These are phyloP conservation scores for Synanthedon tipuliformis DNA, from an alignment of 2,888 invertebrate species.

Conservation along the genomic window DNA sequence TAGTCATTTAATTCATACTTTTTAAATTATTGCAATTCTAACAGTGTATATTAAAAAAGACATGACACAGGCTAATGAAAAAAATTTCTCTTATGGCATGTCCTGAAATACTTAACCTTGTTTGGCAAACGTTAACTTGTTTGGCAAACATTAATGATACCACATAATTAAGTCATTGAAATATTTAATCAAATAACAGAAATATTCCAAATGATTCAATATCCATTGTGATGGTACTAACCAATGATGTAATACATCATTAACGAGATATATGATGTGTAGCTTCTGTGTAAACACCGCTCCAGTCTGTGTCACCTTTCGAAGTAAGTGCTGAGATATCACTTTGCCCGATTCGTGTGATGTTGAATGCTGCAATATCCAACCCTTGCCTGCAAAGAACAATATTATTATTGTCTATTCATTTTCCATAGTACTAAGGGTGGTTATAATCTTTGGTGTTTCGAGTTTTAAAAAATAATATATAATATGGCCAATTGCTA, in stretches of 20 bases:
- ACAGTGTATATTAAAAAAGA: neutral
- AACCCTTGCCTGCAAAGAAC: constrained; percentile 80
- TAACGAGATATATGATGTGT: constrained; percentile 98
- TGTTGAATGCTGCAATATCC: constrained; percentile 94
- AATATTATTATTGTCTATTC: neutral
- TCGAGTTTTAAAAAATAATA: too few species aligned
- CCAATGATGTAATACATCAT: constrained; percentile 98
- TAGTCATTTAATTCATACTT: too few species aligned
- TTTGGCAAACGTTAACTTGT: too few species aligned
- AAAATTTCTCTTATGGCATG: neutral
- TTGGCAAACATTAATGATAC: too few species aligned
- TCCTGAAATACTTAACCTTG: neutral
- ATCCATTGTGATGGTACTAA: constrained; percentile 62
- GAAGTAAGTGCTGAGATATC: constrained; percentile 89
- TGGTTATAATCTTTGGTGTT: too few species aligned
- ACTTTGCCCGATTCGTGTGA: constrained; percentile 86
- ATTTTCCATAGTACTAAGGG: too few species aligned
- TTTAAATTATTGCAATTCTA: too few species aligned
- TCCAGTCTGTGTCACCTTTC: constrained; percentile 78
- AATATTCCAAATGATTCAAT: neutral
- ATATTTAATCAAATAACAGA: neutral
- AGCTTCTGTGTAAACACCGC: constrained; percentile 91
- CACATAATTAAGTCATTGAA: too few species aligned
- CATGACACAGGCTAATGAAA: too few species aligned
- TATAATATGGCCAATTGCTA: too few species aligned